These are phyloP conservation scores for Dryas iulia DNA, from an alignment of 1,140 invertebrate genomes.

Conservation along the genomic window DNA sequence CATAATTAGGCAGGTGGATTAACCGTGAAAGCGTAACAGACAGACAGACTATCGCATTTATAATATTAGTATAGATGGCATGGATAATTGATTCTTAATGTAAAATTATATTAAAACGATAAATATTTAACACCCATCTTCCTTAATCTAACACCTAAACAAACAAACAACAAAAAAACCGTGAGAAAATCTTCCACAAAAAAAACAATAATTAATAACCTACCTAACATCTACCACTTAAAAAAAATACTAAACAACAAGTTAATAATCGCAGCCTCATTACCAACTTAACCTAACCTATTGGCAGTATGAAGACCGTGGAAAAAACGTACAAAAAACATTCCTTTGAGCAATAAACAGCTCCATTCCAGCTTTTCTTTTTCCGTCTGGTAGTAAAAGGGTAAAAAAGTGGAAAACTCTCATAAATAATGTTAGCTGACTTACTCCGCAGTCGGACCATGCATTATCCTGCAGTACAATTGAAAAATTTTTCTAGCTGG, in stretches of 20 bases:
- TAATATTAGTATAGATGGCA: too few relatives aligned
- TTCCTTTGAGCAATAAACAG: slow-evolving; percentile 21
- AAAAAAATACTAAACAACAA: neutral
- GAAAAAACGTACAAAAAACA: slow-evolving; percentile 16
- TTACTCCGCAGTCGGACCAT: slow-evolving; percentile 18
- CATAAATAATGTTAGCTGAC: slow-evolving; percentile 28
- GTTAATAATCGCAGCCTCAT: slow-evolving; percentile 1
- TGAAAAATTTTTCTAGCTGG: slow-evolving; percentile 6
- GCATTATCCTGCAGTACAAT: slow-evolving; percentile 16
- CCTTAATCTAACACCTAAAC: too few relatives aligned
- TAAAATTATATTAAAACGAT: too few relatives aligned
- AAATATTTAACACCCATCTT: too few relatives aligned
- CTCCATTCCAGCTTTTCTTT: slow-evolving; percentile 18
- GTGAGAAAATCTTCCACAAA: neutral
- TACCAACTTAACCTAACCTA: neutral
- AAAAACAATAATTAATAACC: neutral
- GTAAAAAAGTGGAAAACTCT: slow-evolving; percentile 21
- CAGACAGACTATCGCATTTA: too few relatives aligned
- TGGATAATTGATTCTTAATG: too few relatives aligned
- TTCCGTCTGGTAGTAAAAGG: slow-evolving; percentile 17
- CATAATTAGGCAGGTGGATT: too few relatives aligned
- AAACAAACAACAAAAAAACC: neutral
- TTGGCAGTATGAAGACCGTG: neutral
- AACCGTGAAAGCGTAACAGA: too few relatives aligned
- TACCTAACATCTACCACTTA: neutral